Conservation (phyloP, 2,797 vertebrate genomes). For the Labeo calbasu region DNA sequence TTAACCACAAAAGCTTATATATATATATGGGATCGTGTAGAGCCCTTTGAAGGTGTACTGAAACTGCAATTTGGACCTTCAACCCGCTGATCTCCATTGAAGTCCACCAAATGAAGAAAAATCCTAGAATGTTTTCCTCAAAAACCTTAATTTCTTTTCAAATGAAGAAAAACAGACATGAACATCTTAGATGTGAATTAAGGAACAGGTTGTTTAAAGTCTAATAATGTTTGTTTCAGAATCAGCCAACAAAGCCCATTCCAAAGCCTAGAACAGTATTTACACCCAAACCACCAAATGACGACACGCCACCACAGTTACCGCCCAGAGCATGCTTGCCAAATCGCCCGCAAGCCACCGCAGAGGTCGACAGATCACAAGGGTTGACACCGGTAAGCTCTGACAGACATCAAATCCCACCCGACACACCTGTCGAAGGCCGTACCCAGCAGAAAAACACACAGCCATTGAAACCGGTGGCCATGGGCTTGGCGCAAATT, state of each 20-base stretch:
- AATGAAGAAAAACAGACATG: too few species aligned
- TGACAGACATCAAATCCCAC: slow-evolving; percentile 20
- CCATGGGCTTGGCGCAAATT: slow-evolving; percentile 66
- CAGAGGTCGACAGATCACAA: slow-evolving; percentile 19
- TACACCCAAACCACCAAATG: neutral
- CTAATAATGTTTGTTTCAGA: slow-evolving; percentile 42
- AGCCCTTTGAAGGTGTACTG: too few species aligned
- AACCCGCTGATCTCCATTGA: too few species aligned
- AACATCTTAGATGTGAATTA: neutral
- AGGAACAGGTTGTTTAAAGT: neutral
- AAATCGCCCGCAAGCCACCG: slow-evolving; percentile 40
- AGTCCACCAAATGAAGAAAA: too few species aligned
- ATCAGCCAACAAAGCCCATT: slow-evolving; percentile 56
- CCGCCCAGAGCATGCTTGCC: slow-evolving; percentile 14
- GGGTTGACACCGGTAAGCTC: neutral
- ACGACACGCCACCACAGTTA: slow-evolving; percentile 1
- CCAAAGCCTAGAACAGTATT: slow-evolving; percentile 57
- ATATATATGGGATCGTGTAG: too few species aligned
- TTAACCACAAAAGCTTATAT: too few species aligned
- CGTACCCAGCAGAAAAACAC: slow-evolving; percentile 42
- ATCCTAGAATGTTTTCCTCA: too few species aligned
- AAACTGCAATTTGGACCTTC: too few species aligned
- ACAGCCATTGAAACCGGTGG: slow-evolving; percentile 58
- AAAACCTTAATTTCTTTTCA: too few species aligned
- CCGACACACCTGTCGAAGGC: neutral